Evolutionary conservation across 2,888 invertebrate genomes (phyloP).

Genomic region (Apamea anceps): DNA sequence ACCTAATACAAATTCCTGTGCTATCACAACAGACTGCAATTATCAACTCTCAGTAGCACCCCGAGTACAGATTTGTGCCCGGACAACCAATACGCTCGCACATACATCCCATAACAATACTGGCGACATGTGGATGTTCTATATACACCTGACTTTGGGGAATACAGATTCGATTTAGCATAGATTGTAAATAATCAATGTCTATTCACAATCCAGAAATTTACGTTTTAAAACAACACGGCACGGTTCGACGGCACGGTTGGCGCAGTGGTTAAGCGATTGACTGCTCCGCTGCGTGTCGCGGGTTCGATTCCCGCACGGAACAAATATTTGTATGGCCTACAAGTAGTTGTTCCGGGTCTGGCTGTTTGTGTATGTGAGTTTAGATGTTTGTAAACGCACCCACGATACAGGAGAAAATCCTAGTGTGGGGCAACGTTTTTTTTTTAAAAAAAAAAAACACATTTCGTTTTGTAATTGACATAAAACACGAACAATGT

Average conservation of each 20-base stretch:
- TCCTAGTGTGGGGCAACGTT: too few species aligned
- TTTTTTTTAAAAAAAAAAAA: too few species aligned
- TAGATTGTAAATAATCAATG: background rate
- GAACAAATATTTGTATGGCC: too few species aligned
- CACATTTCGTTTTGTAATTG: background rate
- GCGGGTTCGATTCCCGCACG: too few species aligned
- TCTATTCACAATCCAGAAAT: background rate
- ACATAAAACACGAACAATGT: slow-evolving; percentile 6
- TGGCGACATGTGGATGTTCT: background rate
- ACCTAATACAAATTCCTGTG: background rate
- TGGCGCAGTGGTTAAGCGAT: too few species aligned
- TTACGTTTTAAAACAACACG: background rate
- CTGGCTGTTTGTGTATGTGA: too few species aligned
- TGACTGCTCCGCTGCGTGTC: too few species aligned
- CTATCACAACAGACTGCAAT: background rate
- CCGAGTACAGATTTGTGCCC: too few species aligned
- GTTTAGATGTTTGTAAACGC: too few species aligned
- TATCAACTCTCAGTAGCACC: background rate
- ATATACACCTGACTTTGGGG: background rate
- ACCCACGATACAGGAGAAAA: too few species aligned
- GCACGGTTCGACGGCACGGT: too few species aligned
- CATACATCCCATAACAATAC: background rate
- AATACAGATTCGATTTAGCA: background rate
- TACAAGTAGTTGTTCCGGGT: too few species aligned
- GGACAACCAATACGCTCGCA: background rate